Base-by-base conservation (phyloP, 2,797 vertebrate species). In the Sebastes kiyomatsui region DNA sequence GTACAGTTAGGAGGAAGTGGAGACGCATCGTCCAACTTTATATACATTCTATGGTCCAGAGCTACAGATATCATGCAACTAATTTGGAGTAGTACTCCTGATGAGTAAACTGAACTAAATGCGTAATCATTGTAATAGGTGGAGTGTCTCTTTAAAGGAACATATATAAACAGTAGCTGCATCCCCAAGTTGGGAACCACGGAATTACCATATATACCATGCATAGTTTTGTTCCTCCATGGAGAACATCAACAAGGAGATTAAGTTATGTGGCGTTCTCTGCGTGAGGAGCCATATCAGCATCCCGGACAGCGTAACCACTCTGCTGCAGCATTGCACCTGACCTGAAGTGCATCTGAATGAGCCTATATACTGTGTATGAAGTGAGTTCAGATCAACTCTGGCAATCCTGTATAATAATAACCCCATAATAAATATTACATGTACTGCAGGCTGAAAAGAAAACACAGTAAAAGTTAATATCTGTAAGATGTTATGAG, bases 291-390 rank as follows among this genome's bases (percentile, higher is more conserved):
- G 33, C 13, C 16, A 18, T 33, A 23, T 72, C 35, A 87, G 56
- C 77, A 72, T 3, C 54, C 54, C 1, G 33, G 60, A 75, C 67
- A 82, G 80, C 30, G 22, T 14, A 71, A 71, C 54, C 25, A 14
- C 52, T 59, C 28, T 58, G 61, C 81, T 56, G 35, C 32, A 66
- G 33, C 25, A 22, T 18, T 27, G 25, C 33, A 65, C 22, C 25
- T 38, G 12, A 12, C 8, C 14, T 9, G 30, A 30, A 30, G 9
- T 14, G 22, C 14, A 16, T 68, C 54, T 67, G 7, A 46, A 28
- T 59, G 46, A 49, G 46, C 18, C 46, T 0, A 20, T 20, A 2
- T 18, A 42, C 42, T 46, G 16, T 42, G 2, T 46, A 49, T 49
- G 46, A 20, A 20, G 18, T 11, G 16, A 33, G 12, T 49, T 78